Evolutionary conservation across 2,113 vertebrate genomes (phyloP).

Genomic region (Larimichthys polyactis): DNA sequence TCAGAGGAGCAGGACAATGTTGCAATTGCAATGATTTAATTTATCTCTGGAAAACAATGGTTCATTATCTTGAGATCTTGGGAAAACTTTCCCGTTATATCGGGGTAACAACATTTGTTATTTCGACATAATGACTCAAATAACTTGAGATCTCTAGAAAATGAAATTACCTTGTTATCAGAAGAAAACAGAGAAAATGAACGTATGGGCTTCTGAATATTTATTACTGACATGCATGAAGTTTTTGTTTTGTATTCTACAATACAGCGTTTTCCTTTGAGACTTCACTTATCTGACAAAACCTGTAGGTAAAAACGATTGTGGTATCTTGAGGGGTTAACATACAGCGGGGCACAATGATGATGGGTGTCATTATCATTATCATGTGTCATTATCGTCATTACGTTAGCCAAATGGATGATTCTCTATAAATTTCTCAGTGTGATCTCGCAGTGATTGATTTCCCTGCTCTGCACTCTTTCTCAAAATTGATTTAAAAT

Average conservation of each 20-base stretch:
- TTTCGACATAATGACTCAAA: no score
- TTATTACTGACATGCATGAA: not conserved
- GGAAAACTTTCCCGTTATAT: no score
- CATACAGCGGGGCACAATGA: constrained; percentile 18
- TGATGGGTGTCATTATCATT: constrained; percentile 15
- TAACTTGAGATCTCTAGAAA: no score
- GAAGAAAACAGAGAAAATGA: no score
- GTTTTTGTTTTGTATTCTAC: not conserved
- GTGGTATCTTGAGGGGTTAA: constrained; percentile 15
- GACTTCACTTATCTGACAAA: not conserved
- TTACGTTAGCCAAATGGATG: constrained; percentile 17
- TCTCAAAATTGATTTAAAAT: constrained; percentile 27
- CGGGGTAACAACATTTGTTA: no score
- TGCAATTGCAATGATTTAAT: no score
- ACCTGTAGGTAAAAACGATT: not conserved
- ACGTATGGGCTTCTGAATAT: no score
- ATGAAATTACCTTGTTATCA: no score
- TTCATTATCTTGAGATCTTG: no score
- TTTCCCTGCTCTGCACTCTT: constrained; percentile 15
- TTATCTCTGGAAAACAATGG: no score
- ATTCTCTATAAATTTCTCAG: constrained; percentile 15
- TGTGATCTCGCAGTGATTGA: constrained; percentile 11
- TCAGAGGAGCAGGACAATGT: no score
- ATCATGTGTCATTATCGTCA: constrained; percentile 27
- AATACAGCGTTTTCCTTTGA: not conserved